Evolutionary conservation across 2,888 invertebrate genomes (phyloP).

Genomic region (Gastracanthus pulcherrimus): DNA sequence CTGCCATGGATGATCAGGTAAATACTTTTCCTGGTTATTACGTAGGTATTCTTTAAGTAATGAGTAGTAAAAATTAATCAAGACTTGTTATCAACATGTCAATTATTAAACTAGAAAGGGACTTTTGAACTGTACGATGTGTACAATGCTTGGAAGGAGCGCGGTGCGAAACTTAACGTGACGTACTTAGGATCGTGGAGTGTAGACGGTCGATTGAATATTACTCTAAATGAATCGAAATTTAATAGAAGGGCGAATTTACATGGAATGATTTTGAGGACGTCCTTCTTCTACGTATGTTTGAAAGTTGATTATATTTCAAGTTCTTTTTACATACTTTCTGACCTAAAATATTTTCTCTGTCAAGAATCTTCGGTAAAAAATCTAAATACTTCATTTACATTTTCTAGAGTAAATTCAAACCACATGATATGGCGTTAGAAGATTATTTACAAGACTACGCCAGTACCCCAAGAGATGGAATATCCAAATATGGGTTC

Average conservation of each 20-base stretch:
- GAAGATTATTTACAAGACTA: conserved; percentile 55
- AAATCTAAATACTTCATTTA: neutral
- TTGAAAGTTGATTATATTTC: no score
- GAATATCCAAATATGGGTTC: conserved; percentile 52
- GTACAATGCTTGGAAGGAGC: conserved; percentile 64
- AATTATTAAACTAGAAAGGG: no score
- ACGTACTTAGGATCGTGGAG: conserved; percentile 63
- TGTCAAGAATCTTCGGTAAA: no score
- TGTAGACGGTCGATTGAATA: neutral
- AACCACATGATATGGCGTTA: conserved; percentile 8
- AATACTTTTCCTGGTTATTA: no score
- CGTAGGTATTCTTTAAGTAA: neutral
- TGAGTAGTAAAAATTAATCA: no score
- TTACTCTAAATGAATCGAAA: conserved; percentile 26
- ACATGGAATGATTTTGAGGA: conserved; percentile 56
- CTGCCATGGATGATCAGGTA: neutral
- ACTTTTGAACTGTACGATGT: conserved; percentile 62
- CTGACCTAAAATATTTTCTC: no score
- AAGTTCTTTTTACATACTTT: no score
- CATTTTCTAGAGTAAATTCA: conserved; percentile 40
- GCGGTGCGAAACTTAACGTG: conserved; percentile 60
- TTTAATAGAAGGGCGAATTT: conserved; percentile 53
- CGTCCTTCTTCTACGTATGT: conserved; percentile 39
- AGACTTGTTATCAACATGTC: no score
- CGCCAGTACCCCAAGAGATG: conserved; percentile 17